phyloP scores from a whole-genome alignment of 2,113 vertebrate species.

The Hirundichthys speculiger region DNA sequence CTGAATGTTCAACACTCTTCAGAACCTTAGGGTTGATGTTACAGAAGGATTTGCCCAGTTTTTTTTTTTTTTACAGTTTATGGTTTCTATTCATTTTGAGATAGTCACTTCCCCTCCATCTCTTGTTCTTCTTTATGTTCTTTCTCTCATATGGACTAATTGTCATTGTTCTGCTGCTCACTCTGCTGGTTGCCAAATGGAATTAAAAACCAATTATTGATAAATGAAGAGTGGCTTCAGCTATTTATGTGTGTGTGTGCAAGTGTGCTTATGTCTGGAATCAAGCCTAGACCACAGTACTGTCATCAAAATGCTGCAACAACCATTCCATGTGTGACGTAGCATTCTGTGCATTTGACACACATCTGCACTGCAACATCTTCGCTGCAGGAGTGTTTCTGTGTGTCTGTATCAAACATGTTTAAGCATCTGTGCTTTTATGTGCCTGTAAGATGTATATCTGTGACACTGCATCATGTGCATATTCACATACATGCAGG shows the following conservation, averaged over 20 bases:
- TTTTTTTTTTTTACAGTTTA: no score
- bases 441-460: conserved; percentile 46
- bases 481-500: conserved; percentile 45
- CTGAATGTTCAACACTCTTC: no score
- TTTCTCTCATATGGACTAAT: conserved; percentile 67
- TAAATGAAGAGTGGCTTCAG: conserved; percentile 75
- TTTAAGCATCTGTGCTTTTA: conserved; percentile 54
- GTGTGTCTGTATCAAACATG: conserved; percentile 34
- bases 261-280: conserved; percentile 52
- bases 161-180: conserved; percentile 59
- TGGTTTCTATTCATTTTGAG: conserved; percentile 15
- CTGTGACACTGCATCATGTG: conserved; percentile 45
- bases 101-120: conserved; percentile 26
- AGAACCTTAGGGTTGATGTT: no score
- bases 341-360: conserved; percentile 72
- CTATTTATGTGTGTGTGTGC: conserved; percentile 39
- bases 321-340: conserved; percentile 68
- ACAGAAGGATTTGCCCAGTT: no score
- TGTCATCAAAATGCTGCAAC: conserved; percentile 70
- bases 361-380: conserved; percentile 66
- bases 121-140: conserved; percentile 24
- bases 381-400: conserved; percentile 29
- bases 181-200: conserved; percentile 68
- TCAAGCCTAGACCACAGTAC: conserved; percentile 64
- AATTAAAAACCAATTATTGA: conserved; percentile 78